Base-by-base conservation (phyloP, 2,888 invertebrate species). In the Stenolophus ochropezus region DNA sequence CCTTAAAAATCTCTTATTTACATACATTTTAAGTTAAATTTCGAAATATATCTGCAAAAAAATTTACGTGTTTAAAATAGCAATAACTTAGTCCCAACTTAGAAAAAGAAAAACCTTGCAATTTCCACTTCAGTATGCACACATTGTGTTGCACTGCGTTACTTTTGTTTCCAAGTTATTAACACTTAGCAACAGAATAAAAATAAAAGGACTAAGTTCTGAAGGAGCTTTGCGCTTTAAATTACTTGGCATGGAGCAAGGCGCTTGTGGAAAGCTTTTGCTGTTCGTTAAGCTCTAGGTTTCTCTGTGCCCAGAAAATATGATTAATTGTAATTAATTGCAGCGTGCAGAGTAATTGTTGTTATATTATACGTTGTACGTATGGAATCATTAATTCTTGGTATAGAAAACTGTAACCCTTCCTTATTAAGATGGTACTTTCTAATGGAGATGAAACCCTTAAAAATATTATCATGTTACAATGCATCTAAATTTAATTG, bases 241-340 rank as follows among this genome's bases (percentile, higher is more conserved):
- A 73, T 73, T 23, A 73, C 71, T 23, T 65, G 14, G 8, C 23
- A 58, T n/a, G 65, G 18, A 18, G 65, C 5, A 69, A 69, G 65
- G 1, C 27, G 65, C 58, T 58, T 58, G 23, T 25, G 23, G 61
- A 16, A 51, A 14, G 51, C 51, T 51, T 56, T 18, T 23, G 14
- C 65, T 23, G 33, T 16, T 11, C 65, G 14, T 33, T 33, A 27
- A 11, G 20, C 20, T 27, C 18, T 0, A 16, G 18, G 33, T 27
- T 27, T 69, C 65, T 5, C 6, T 27, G 33, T 18, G 65, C 73
- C 23, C 21, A 47, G 73, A 23, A 47, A 73, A 49, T 73, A 49
- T 73, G 47, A 73, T 73, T 73, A 73, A 73, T 73, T 73, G 51
- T 73, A 23, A 73, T 21, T 73, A 73, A 73, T 73, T 21, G 73